Evolutionary conservation across 1,140 invertebrate genomes (phyloP).

Genomic region (Drosophila novamexicana): DNA sequence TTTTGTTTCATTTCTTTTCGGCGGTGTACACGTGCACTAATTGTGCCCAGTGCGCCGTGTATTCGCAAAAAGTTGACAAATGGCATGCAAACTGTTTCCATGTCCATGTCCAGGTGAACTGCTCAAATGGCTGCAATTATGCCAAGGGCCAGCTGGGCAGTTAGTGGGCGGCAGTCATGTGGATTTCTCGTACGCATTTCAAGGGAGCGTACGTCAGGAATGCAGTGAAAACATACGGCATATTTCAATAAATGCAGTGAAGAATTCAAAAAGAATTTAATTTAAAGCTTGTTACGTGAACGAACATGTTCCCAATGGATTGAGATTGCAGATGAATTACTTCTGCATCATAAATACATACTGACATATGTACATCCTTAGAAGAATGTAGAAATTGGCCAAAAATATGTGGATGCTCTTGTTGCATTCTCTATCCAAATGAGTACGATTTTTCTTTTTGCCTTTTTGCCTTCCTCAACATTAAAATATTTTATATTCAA

Average conservation of each 20-base stretch:
- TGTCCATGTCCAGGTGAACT: conserved; percentile 47
- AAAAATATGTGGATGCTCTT: neutral
- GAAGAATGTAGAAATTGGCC: neutral
- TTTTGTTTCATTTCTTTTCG: neutral
- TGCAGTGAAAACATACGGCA: neutral
- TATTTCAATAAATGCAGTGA: conserved; percentile 11
- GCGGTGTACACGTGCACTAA: conserved; percentile 39
- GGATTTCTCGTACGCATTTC: conserved; percentile 13
- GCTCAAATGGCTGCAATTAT: conserved; percentile 57
- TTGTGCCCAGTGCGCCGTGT: conserved; percentile 43
- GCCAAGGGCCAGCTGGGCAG: conserved; percentile 20
- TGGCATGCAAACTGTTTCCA: conserved; percentile 43
- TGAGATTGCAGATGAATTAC: too few relatives aligned
- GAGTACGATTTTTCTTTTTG: too few relatives aligned
- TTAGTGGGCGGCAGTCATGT: conserved; percentile 13
- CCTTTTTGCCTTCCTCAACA: conserved; percentile 20
- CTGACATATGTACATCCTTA: too few relatives aligned
- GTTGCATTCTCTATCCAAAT: neutral
- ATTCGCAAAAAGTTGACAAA: conserved; percentile 56
- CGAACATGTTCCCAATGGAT: neutral
- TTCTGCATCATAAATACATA: too few relatives aligned
- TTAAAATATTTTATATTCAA: conserved; percentile 7
- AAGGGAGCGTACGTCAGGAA: conserved; percentile 6
- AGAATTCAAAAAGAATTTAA: conserved; percentile 30
- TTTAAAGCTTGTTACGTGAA: conserved; percentile 13